Base-by-base conservation (phyloP, 1,140 invertebrate species). In the Cydia splendana region DNA sequence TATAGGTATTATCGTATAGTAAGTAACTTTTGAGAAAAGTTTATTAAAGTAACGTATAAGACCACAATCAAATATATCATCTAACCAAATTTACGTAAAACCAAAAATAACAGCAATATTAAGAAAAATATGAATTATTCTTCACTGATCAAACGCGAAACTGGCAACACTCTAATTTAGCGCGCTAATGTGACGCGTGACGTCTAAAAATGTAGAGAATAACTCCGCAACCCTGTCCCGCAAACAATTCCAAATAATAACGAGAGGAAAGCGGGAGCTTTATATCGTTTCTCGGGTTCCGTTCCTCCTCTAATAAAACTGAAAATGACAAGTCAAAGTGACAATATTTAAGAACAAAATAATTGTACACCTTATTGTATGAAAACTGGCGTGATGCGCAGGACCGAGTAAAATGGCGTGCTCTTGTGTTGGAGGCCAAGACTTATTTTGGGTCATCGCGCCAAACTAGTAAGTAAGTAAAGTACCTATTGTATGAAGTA, bases 181-280 rank as follows among this genome's bases (percentile, higher is more conserved):
- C 57, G 20, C 10, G 1, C 67, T 71, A 71, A 71, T 71, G n/a
- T 71, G 67, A 71, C 67, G 34, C 2, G 4, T 71, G 34, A 38
- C 67, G 18, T 38, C 34, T 42, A 42, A 71, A 38, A 45, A 45
- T 71, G 45, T 71, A 62, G 18, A 62, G 10, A n/a, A 71, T 71
- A 71, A 38, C n/a, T 71, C n/a, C 34, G 30, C 65, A 69, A 38
- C 67, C 30, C 34, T 67, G 65, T 34, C 12, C 20, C 65, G 65
- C 15, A 71, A 42, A 38, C 67, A 38, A 71, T 71, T 45, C n/a
- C n/a, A 71, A 71, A 38, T 71, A 71, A 71, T n/a, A 71, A 71
- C 7, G 30, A 20, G 67, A 18, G 0, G 7, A 42, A 9, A 18
- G 67, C 3, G 15, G 15, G 28, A 34, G 7, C 3, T 62, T 62